Conservation (phyloP, 2,797 vertebrate species). For the Dipus sagitta region DNA sequence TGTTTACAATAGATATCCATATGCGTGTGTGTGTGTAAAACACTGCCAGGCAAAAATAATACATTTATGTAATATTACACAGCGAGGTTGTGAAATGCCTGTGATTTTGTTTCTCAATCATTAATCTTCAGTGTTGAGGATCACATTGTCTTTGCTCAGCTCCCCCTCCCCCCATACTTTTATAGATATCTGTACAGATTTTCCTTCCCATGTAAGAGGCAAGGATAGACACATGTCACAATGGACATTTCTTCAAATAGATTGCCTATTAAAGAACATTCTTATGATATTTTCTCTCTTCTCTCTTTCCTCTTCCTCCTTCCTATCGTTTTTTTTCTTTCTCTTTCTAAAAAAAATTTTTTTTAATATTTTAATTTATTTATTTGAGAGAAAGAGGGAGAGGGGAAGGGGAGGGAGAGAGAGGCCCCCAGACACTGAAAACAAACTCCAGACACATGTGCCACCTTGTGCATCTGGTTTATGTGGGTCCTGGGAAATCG, state of each 20-base stretch:
- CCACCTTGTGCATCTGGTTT: no score
- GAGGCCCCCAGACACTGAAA: no score
- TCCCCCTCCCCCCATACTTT: neutral
- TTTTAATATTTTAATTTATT: neutral
- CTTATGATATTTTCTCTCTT: neutral
- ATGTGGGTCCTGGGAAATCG: no score
- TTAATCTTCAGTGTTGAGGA: neutral
- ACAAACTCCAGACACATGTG: no score
- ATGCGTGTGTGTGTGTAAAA: neutral
- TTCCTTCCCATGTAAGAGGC: neutral
- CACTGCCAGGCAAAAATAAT: conserved; percentile 9
- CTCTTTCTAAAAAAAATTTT: no score
- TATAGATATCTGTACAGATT: conserved; percentile 23
- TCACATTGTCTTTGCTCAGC: neutral
- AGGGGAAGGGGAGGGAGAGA: no score
- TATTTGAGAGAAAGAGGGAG: neutral
- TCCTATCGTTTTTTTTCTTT: neutral
- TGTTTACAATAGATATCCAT: neutral
- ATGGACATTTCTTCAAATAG: neutral
- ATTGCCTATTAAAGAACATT: neutral
- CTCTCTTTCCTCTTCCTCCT: neutral
- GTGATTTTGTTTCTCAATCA: conserved; percentile 9
- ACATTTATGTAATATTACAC: conserved; percentile 11
- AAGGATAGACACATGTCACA: neutral
- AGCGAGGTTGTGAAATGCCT: conserved; percentile 29